Conservation (phyloP, 1,140 invertebrate genomes). For the Metopolophium dirhodum region DNA sequence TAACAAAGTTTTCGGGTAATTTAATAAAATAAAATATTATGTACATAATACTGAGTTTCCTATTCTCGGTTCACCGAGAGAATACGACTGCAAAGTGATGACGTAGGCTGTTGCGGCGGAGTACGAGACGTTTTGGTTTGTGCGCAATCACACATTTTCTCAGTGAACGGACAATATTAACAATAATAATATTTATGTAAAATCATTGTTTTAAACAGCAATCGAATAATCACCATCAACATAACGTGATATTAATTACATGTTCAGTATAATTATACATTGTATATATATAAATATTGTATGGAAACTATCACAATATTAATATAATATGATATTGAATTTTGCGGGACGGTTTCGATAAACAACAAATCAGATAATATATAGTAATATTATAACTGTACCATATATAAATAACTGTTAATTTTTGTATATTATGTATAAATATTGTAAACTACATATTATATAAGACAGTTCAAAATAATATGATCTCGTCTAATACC, state of each 20-base stretch:
- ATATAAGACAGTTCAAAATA: too few species aligned
- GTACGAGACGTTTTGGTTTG: neutral
- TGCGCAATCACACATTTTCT: too few species aligned
- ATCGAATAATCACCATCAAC: neutral
- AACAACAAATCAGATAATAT: too few species aligned
- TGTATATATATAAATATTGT: too few species aligned
- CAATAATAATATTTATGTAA: neutral
- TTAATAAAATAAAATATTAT: neutral
- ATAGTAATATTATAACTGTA: too few species aligned
- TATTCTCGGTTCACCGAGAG: neutral
- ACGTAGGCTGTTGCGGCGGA: neutral
- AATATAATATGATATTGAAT: too few species aligned
- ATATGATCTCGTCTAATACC: too few species aligned
- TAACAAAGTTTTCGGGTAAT: neutral
- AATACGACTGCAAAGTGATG: neutral
- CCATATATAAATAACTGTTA: too few species aligned
- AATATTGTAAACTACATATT: too few species aligned
- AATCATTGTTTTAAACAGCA: neutral
- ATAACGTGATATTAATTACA: neutral
- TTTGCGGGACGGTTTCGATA: too few species aligned
- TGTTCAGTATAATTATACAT: neutral
- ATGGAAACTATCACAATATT: too few species aligned
- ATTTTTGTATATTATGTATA: too few species aligned
- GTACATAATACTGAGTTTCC: neutral
- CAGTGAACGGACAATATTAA: neutral